Evolutionary conservation across 1,140 invertebrate species (phyloP), one percentile per base, ranked within the genome.

Genomic region (Portunus trituberculatus): DNA sequence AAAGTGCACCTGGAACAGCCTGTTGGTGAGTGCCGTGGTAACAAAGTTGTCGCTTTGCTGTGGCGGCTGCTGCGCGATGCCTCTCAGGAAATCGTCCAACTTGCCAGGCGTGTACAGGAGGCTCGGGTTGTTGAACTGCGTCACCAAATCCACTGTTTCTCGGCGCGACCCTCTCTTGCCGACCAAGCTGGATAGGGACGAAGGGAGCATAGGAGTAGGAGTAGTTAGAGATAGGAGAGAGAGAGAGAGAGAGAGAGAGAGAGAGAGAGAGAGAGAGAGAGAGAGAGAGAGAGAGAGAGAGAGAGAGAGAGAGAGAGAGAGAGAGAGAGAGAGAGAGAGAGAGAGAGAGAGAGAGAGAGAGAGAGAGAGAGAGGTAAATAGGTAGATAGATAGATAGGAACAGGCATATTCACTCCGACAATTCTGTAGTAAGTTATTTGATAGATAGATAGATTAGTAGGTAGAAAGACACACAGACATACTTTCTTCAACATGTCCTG

Each of bases 51-150:
- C 97, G 32, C 97, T 96, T 16, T 96, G 97, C 96, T 98, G 97
- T 93, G 97, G 97, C 25, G 97, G 97, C 28, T 97, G 97, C 7
- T 97, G 97, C 39, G 97, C 97, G 4, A 98, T 96, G 14, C 98
- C 97, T 29, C 97, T 97, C 14, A 98, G 95, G 32, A 98, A 96
- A 82, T 97, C 97, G 96, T 97, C 97, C 25, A 97, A 96, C 96
- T 97, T 97, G 32, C 97, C 96, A n/a, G 96, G 96, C 46, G 96
- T 96, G 94, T 97, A 97, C 0, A 97, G 95, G 90, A 97, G 96
- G 92, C 97, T 97, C 25, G 98, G 98, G 93, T 98, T 97, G 96
- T 98, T 98, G 96, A 98, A 98, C 16, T 97, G 97, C 91, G 97
- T 97, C 95, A 97, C 97, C 0, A 98, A 96, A 91, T 97, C 86